Percentiles rank a stretch among this genome's conserved stretches.
These are phyloP conservation scores for Idaea aversata DNA, from an alignment of 2,888 invertebrate species.

Conservation along the genomic window DNA sequence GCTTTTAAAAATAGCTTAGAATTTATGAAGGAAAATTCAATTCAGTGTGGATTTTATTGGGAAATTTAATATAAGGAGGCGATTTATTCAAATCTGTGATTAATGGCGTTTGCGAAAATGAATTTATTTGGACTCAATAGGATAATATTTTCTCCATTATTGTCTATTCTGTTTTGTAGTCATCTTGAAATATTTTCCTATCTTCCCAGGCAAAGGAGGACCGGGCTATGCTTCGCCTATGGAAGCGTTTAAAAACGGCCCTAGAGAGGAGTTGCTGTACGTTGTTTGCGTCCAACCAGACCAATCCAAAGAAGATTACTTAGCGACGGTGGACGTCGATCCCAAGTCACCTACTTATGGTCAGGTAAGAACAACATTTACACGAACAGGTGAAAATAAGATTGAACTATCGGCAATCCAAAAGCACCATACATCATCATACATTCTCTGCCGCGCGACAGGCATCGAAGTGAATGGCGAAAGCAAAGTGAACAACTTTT, in stretches of 20 bases:
- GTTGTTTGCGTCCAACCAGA: constrained; percentile 93
- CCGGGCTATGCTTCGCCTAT: constrained; percentile 90
- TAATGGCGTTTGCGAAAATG: background rate
- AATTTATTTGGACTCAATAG: background rate
- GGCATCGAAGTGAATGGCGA: no score
- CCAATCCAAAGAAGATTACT: constrained; percentile 88
- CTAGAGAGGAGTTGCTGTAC: constrained; percentile 92
- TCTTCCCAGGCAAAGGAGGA: constrained; percentile 64
- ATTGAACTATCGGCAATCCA: no score
- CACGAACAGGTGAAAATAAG: background rate
- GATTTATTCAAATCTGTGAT: background rate
- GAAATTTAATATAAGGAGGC: constrained; percentile 8
- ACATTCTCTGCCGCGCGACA: no score
- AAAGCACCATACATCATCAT: no score
- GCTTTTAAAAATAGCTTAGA: constrained; percentile 30
- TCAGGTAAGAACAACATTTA: constrained; percentile 76
- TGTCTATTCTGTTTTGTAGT: constrained; percentile 1
- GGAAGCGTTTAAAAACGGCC: constrained; percentile 91
- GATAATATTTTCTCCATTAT: background rate
- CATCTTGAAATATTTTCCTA: background rate
- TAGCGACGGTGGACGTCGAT: constrained; percentile 95
- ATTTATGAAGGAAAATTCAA: constrained; percentile 11
- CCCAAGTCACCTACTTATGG: constrained; percentile 91
- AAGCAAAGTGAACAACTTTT: no score
- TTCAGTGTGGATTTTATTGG: constrained; percentile 15